Evolutionary conservation across 2,888 invertebrate genomes (phyloP).

Genomic region (Caenorhabditis japonica): DNA sequence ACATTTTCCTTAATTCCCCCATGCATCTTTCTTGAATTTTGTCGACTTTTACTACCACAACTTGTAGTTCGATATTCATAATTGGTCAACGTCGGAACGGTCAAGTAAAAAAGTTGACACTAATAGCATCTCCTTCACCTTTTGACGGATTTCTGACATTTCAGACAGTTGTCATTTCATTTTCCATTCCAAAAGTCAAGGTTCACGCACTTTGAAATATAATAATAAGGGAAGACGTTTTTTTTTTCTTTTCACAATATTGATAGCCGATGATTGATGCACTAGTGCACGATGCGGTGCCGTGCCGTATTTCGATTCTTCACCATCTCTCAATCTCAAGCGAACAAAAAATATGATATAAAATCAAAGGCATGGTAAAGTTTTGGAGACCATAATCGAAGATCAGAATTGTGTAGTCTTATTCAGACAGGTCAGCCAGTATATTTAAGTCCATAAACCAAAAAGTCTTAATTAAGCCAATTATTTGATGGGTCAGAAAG

Average conservation of each 20-base stretch:
- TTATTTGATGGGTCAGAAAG: no score
- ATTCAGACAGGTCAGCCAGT: no score
- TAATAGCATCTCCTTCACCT: conserved; percentile 47
- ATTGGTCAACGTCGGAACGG: conserved; percentile 49
- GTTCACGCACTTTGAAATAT: background rate
- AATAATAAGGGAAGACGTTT: no score
- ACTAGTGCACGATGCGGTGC: no score
- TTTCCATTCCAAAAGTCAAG: background rate
- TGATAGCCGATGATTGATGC: conserved; percentile 46
- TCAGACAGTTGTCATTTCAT: conserved; percentile 28
- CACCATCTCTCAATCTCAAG: background rate
- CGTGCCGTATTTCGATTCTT: conserved; percentile 19
- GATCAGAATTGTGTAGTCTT: no score
- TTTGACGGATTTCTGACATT: conserved; percentile 54
- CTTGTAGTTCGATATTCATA: conserved; percentile 49
- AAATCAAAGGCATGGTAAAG: no score
- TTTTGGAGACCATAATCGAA: no score
- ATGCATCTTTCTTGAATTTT: conserved; percentile 30
- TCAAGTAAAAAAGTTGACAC: conserved; percentile 48
- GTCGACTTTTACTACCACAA: conserved; percentile 32
- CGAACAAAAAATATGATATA: no score
- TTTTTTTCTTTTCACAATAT: background rate
- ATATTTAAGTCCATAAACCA: no score
- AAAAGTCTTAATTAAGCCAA: background rate
- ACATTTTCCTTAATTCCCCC: no score